A percentile compares a stretch with the other conserved stretches of the same genome.
These are phyloP conservation scores for Hydropotes inermis DNA, from an alignment of 2,113 vertebrate genomes.

Conservation along the genomic window DNA sequence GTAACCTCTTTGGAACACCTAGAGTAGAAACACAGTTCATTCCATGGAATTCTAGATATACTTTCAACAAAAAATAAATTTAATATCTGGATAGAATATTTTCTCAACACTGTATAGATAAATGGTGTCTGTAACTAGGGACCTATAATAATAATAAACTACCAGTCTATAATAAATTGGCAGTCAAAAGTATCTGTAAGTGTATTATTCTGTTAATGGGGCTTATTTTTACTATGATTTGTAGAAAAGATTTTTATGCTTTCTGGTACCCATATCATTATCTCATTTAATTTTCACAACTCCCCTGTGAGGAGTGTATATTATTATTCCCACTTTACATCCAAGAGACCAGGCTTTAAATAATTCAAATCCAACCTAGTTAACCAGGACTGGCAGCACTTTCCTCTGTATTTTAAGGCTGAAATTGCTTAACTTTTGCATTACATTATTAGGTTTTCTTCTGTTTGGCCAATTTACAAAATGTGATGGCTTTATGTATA, in stretches of 20 bases:
- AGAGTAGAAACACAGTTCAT: neutral
- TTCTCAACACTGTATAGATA: neutral
- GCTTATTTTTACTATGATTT: neutral
- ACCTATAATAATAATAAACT: neutral
- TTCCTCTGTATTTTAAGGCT: neutral
- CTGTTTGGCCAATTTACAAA: neutral
- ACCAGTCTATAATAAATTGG: neutral
- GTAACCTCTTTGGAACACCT: neutral
- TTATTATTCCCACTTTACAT: neutral
- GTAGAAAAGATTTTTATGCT: neutral
- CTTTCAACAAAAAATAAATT: neutral
- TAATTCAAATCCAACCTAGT: neutral
- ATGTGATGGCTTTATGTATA: neutral
- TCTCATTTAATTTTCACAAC: neutral
- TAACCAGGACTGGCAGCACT: neutral
- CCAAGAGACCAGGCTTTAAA: neutral
- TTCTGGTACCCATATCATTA: neutral
- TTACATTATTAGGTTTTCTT: constrained; percentile 3
- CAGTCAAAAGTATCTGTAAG: neutral
- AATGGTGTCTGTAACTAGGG: neutral
- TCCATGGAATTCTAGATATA: neutral
- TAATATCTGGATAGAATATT: neutral
- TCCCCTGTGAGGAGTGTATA: neutral
- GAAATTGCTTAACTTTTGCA: neutral
- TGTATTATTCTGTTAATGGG: neutral